A percentile compares a stretch with the other conserved stretches of the same genome.
These are phyloP conservation scores for Rhea pennata DNA, from an alignment of 2,113 vertebrate species.

Conservation along the genomic window DNA sequence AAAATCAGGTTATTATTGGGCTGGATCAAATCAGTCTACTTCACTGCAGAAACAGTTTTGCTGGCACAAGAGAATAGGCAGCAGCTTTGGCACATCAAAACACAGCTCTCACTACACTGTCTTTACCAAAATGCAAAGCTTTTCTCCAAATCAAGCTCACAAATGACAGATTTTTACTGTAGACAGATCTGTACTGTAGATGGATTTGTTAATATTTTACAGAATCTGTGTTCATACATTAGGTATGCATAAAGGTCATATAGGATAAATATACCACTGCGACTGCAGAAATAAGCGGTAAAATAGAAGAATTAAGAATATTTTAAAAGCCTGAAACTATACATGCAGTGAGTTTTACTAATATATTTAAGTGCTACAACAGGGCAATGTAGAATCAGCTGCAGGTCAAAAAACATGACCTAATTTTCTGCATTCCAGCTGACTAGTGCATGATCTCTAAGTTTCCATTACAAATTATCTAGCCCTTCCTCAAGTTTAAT, in stretches of 20 bases:
- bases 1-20: neutral
- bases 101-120: neutral
- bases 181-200: neutral
- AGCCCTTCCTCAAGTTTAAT: neutral
- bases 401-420: constrained; percentile 24
- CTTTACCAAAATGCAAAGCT: neutral
- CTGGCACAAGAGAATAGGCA: neutral
- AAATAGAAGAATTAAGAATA: neutral
- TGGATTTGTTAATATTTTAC: neutral
- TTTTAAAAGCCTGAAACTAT: neutral
- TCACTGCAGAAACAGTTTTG: neutral
- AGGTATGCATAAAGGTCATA: neutral
- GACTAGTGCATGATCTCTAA: neutral
- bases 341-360: neutral
- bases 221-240: neutral
- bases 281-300: neutral
- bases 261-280: neutral
- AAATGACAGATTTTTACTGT: neutral
- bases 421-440: constrained; percentile 53
- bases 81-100: neutral
- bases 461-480: constrained; percentile 55
- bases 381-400: neutral
- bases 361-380: neutral
- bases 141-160: neutral
- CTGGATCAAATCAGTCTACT: neutral